Evolutionary conservation across 2,113 vertebrate genomes (phyloP).

Genomic region (Myrmophylax atrothorax): DNA sequence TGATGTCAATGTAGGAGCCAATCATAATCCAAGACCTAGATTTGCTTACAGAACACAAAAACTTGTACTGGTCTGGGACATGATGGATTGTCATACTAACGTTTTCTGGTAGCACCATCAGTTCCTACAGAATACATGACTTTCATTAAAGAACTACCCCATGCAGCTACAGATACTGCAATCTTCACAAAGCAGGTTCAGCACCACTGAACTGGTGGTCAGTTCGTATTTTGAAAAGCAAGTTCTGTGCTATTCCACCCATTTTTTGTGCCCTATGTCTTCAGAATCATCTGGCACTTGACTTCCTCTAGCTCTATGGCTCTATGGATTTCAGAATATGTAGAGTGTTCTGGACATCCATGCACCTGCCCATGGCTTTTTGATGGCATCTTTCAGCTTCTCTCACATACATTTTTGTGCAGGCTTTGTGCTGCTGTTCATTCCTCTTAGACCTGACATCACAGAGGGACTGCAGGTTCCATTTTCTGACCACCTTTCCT

Average conservation of each 20-base stretch:
- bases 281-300: background rate
- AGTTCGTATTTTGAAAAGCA: background rate
- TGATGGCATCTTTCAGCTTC: background rate
- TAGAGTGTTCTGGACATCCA: background rate
- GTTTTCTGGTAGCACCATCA: background rate
- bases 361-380: background rate
- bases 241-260: background rate
- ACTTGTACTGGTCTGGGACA: background rate
- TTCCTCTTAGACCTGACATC: background rate
- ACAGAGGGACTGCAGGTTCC: background rate
- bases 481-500: background rate
- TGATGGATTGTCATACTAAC: background rate
- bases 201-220: background rate
- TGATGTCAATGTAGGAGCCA: background rate
- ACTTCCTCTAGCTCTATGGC: background rate
- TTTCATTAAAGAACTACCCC: background rate
- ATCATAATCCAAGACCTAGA: background rate
- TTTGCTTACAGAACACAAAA: background rate
- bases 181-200: background rate
- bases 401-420: background rate
- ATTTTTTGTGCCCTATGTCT: background rate
- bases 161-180: background rate
- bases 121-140: background rate
- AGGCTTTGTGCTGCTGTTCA: background rate
- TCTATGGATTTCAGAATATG: background rate